These are phyloP conservation scores for Temnothorax unifasciatus DNA, from an alignment of 2,888 invertebrate genomes.

Conservation along the genomic window DNA sequence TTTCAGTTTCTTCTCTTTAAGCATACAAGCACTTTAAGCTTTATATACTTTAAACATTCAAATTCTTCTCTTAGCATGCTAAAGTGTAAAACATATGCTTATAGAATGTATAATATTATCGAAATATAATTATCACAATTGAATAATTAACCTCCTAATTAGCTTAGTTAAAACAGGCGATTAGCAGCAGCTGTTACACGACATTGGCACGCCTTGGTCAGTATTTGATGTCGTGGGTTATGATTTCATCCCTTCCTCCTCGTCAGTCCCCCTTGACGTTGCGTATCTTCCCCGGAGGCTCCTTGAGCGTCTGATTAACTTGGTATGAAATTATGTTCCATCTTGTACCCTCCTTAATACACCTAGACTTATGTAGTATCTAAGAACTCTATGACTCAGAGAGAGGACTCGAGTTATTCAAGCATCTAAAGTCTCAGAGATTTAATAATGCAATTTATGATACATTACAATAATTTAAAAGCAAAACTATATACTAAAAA, in stretches of 20 bases:
- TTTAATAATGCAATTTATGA: conserved; percentile 25
- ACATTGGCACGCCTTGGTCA: conserved; percentile 79
- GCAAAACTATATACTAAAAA: background rate
- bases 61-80: background rate
- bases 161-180: conserved; percentile 75
- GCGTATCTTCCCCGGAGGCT: conserved; percentile 69
- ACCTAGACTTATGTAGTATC: conserved; percentile 32
- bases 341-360: conserved; percentile 21
- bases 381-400: conserved; percentile 21
- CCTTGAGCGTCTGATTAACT: conserved; percentile 78
- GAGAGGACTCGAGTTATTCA: conserved; percentile 22
- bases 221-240: conserved; percentile 73
- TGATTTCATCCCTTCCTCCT: conserved; percentile 43
- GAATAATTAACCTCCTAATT: conserved; percentile 42
- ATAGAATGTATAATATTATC: background rate
- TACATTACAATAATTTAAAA: background rate
- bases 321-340: conserved; percentile 78
- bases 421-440: conserved; percentile 20
- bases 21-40: too few relatives aligned
- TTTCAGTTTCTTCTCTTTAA: background rate
- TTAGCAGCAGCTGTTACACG: conserved; percentile 81
- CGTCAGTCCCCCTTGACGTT: conserved; percentile 48
- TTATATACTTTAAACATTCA: too few relatives aligned
- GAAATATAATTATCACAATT: conserved; percentile 63
- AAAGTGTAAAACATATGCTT: background rate